Percentiles rank a stretch among this genome's conserved stretches.
phyloP scores from a whole-genome alignment of 2,797 vertebrate species.

The Rhabdophis nuchalis region DNA sequence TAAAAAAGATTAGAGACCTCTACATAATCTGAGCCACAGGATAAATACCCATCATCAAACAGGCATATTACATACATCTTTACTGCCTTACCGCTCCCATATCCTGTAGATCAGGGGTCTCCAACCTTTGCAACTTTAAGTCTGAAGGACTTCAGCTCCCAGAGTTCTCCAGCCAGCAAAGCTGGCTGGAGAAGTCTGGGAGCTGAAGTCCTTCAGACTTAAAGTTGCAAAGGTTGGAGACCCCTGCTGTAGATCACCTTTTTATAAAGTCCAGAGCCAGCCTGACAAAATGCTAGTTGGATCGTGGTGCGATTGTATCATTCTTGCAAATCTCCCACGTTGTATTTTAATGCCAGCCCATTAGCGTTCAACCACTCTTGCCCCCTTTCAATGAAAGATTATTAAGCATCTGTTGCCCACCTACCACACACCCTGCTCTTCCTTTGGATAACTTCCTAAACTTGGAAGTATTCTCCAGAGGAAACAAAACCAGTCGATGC shows the following conservation, averaged over 20 bases:
- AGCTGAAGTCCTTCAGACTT: too few relatives aligned
- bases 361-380: neutral
- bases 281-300: neutral
- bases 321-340: neutral
- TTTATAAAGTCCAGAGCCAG: neutral
- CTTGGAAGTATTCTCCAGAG: neutral
- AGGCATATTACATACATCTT: neutral
- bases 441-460: fast-evolving
- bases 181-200: too few relatives aligned
- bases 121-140: too few relatives aligned
- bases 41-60: conserved; percentile 22
- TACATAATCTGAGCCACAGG: conserved; percentile 1
- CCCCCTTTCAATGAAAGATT: neutral
- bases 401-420: conserved; percentile 33
- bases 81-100: neutral
- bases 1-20: conserved; percentile 5
- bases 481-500: neutral
- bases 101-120: conserved; percentile 18
- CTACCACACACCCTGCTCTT: neutral
- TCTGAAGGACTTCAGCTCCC: too few relatives aligned
- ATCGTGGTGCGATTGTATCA: neutral
- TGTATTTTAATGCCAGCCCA: neutral
- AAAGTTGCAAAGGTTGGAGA: too few relatives aligned
- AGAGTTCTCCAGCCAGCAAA: too few relatives aligned
- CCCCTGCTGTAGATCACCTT: conserved; percentile 8